Evolutionary conservation across 2,797 vertebrate species (phyloP).

Genomic region (Carduelis carduelis): DNA sequence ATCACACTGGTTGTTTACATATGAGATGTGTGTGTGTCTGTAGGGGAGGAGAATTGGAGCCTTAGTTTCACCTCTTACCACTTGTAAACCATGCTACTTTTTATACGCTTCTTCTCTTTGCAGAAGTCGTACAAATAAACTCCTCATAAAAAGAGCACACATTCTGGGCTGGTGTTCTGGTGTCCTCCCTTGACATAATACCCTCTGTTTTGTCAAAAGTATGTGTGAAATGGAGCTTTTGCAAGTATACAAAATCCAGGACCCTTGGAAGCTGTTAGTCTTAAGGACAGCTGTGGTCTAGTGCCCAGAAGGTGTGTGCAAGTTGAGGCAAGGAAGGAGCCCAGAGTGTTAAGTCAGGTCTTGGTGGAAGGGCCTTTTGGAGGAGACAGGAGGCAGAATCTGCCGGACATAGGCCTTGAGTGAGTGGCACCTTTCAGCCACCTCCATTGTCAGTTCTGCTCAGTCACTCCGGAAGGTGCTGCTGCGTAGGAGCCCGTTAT

Average conservation of each 20-base stretch:
- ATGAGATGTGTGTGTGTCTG: not conserved
- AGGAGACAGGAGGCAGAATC: not conserved
- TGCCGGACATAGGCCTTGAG: not conserved
- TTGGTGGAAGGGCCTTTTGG: not conserved
- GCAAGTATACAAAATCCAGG: not conserved
- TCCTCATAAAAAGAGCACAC: not conserved
- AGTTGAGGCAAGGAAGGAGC: not conserved
- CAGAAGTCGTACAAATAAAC: not conserved
- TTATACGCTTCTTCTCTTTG: not conserved
- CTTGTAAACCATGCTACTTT: not conserved
- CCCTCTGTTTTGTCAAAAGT: not conserved
- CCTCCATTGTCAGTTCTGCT: not conserved
- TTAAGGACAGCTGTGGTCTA: not conserved
- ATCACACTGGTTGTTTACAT: not conserved
- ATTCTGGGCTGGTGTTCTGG: fast-evolving
- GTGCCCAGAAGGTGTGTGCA: not conserved
- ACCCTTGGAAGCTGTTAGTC: not conserved
- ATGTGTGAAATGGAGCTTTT: not conserved
- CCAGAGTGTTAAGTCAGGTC: not conserved
- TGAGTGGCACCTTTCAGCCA: not conserved
- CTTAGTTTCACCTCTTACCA: not conserved
- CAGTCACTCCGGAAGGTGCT: not conserved
- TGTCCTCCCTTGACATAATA: not conserved
- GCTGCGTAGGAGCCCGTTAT: not conserved
- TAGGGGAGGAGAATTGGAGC: not conserved